Evolutionary conservation across 2,888 invertebrate genomes (phyloP).

Genomic region (Drosophila antonietae): DNA sequence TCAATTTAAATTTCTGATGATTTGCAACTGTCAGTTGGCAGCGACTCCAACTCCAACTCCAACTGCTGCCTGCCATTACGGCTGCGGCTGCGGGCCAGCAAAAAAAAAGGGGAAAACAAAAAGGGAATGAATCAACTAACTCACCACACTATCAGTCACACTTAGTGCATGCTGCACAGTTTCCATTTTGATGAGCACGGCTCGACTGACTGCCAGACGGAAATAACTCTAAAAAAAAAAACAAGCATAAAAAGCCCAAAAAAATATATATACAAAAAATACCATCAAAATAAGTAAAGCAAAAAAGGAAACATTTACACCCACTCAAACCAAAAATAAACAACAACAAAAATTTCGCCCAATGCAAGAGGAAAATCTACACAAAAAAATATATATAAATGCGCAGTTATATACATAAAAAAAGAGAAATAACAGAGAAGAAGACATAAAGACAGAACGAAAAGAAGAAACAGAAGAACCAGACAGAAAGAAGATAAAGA

Average conservation of each 20-base stretch:
- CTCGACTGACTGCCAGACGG: slow-evolving; percentile 55
- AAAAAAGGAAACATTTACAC: neutral
- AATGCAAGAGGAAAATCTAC: slow-evolving; percentile 43
- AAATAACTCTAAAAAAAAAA: slow-evolving; percentile 46
- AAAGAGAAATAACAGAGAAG: no score
- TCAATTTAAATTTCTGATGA: slow-evolving; percentile 79
- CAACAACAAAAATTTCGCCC: neutral
- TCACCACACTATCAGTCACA: slow-evolving; percentile 78
- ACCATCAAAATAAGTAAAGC: neutral
- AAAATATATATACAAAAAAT: slow-evolving; percentile 20
- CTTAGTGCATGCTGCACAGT: slow-evolving; percentile 77
- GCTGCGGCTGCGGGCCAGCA: slow-evolving; percentile 18
- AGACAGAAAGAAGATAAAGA: no score
- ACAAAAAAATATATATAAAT: slow-evolving; percentile 14
- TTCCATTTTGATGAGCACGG: slow-evolving; percentile 76
- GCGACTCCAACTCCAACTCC: slow-evolving; percentile 1
- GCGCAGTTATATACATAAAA: slow-evolving; percentile 25
- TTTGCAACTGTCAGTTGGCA: slow-evolving; percentile 76
- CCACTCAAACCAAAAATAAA: neutral
- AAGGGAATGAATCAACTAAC: slow-evolving; percentile 64
- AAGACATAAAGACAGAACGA: no score
- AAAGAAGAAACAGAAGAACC: no score
- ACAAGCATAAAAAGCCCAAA: slow-evolving; percentile 19
- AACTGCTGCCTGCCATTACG: neutral
- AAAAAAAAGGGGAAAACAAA: slow-evolving; percentile 57